Base-by-base conservation (phyloP, 2,797 vertebrate genomes). In the Tympanoctomys barrerae region DNA sequence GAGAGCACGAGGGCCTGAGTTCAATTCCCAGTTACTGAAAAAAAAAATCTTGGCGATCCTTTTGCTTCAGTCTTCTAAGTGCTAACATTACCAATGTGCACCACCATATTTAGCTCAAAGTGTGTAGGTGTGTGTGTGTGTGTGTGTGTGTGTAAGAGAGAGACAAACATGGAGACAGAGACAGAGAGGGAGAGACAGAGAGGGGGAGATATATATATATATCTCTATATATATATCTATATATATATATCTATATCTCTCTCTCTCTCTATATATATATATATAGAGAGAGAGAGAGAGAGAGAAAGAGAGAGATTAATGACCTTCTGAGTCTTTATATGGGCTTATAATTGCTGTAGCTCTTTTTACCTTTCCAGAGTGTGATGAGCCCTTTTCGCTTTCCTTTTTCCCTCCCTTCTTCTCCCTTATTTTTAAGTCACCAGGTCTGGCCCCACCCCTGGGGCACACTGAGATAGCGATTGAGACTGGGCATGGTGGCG, bases 201-300 rank as follows among this genome's bases (percentile, higher is more conserved):
- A 21, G 19, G 5, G 57, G 5, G 57, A 22, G 19, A 19, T 1
- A n/a, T 1, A 75, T 1, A 6, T 19, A 21, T 19, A 21, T 39
- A 39, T 39, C n/a, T n/a, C n/a, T 1, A 75, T 1, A 6, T 19
- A 21, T 19, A 21, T 39, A 39, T 39, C n/a, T 1, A n/a, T 1
- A 75, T 1, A 6, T 19, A 21, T 19, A 21, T 39, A 39, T 39
- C n/a, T n/a, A n/a, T n/a, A n/a, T n/a, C n/a, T n/a, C n/a, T n/a
- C n/a, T n/a, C n/a, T n/a, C n/a, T n/a, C n/a, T n/a, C n/a, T n/a
- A 19, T 1, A n/a, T 1, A 75, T 1, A 6, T 19, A 21, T 19
- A 21, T 39, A 39, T 39, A n/a, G 59, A 22, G 59, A 22, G 21
- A 61, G 21, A 19, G 2, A n/a, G 1, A 6, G 59, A 22, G 59